phyloP scores from a whole-genome alignment of 2,797 vertebrate genomes.

The Gallinago stenura region DNA sequence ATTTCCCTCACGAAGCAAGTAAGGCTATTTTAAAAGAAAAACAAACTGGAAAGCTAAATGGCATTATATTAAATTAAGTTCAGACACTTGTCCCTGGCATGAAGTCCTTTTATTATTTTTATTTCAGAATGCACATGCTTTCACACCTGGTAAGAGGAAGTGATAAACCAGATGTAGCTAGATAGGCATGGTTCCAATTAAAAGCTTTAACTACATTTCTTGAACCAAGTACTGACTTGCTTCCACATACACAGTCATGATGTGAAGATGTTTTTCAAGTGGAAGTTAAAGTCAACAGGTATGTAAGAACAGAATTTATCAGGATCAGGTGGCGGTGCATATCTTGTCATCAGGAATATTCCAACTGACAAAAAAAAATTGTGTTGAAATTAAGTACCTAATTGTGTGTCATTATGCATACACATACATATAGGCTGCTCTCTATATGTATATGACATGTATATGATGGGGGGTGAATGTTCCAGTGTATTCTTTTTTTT shows the following conservation, averaged over 20 bases:
- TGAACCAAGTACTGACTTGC: not conserved
- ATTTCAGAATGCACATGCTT: not conserved
- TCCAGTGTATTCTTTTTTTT: not conserved
- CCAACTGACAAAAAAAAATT: not conserved
- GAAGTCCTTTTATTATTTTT: not conserved
- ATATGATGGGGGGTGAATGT: fast-evolving
- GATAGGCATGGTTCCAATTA: not conserved
- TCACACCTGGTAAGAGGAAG: not conserved
- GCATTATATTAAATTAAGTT: not conserved
- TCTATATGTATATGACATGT: fast-evolving
- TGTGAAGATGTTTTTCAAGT: not conserved
- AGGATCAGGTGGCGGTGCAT: fast-evolving
- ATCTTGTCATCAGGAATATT: not conserved
- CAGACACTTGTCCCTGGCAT: fast-evolving
- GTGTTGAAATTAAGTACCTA: fast-evolving
- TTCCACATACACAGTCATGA: not conserved
- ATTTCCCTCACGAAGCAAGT: not conserved
- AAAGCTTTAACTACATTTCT: not conserved
- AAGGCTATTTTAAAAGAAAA: not conserved
- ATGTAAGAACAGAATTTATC: not conserved
- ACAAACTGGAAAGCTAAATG: not conserved
- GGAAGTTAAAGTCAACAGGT: not conserved
- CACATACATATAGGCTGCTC: fast-evolving
- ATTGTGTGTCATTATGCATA: fast-evolving
- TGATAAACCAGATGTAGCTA: not conserved